phyloP scores from a whole-genome alignment of 1,140 invertebrate species.

The Glomeris maerens region DNA sequence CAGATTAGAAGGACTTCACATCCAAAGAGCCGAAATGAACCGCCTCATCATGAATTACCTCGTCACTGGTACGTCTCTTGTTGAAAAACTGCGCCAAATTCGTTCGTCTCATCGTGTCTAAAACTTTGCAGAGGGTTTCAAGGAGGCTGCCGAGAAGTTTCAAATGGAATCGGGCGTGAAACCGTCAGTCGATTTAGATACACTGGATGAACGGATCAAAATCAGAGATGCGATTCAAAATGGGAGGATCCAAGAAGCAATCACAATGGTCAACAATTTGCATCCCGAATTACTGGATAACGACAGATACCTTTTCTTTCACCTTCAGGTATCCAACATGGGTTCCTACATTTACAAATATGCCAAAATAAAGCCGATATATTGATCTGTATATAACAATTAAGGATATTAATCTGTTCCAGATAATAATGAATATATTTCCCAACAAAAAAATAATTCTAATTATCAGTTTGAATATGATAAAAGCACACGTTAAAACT shows the following conservation, averaged over 20 bases:
- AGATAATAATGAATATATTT: too few species aligned
- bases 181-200: constrained; percentile 70
- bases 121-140: constrained; percentile 69
- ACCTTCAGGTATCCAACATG: constrained; percentile 56
- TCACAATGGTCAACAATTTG: constrained; percentile 78
- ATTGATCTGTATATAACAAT: too few species aligned
- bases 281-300: constrained; percentile 91
- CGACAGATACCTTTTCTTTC: constrained; percentile 89
- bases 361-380: too few species aligned
- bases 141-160: constrained; percentile 95
- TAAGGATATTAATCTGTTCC: too few species aligned
- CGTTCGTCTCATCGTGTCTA: neutral
- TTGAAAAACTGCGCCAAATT: neutral
- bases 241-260: constrained; percentile 84
- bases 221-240: constrained; percentile 89
- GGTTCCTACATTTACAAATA: too few species aligned
- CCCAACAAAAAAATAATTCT: too few species aligned
- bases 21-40: constrained; percentile 84
- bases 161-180: constrained; percentile 81
- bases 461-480: too few species aligned
- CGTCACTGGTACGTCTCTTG: constrained; percentile 59
- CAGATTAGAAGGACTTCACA: constrained; percentile 57
- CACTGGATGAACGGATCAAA: constrained; percentile 80
- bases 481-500: too few species aligned
- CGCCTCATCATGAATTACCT: constrained; percentile 97